Base-by-base conservation (phyloP, 2,797 vertebrate species). In the Natrix natrix region DNA sequence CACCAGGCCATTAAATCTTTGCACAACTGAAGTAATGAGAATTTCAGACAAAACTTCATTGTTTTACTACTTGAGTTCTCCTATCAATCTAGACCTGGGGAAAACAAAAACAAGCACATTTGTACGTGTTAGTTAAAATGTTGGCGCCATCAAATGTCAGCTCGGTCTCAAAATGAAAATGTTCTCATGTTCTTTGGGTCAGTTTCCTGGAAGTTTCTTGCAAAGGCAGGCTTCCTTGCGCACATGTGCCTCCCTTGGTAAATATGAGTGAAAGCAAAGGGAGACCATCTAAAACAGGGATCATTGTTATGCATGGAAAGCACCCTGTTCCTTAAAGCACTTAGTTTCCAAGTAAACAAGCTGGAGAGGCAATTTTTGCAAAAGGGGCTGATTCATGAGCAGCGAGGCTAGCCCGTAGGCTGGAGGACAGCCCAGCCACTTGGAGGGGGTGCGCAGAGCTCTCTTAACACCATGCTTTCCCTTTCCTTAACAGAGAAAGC, bases 301-400 rank as follows among this genome's bases (percentile, higher is more conserved):
- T 96, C 95, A 96, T 97, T 97, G 95, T 97, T 97, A 96, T 96
- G 96, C 95, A 90, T 0, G 86, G 95, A 96, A 95, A 96, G 94
- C 95, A 83, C 96, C 93, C 94, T 94, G 96, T 92, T 97, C 96
- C 95, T 96, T 94, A 92, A 66, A 96, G 95, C 96, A 93, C 78
- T 95, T 88, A 92, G 96, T 95, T 97, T 97, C 96, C 96, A 97
- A 96, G 95, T 96, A 97, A 97, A 97, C 1, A 93, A 96, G 96
- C 96, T 97, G 95, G 95, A 95, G 97, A 96, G 96, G 96, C 96
- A 96, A 95, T 94, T 96, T 66, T 95, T 96, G 96, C 94, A 96
- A 96, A 97, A 96, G 94, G 95, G 96, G 88, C 95, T 97, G 97
- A 97, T 97, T 97, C 96, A 97, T 97, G 95, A 96, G 96, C 95